Percentiles rank a stretch among this genome's conserved stretches.
These are phyloP conservation scores for Stegophylla sp. DNA, from an alignment of 2,888 invertebrate genomes.

Conservation along the genomic window DNA sequence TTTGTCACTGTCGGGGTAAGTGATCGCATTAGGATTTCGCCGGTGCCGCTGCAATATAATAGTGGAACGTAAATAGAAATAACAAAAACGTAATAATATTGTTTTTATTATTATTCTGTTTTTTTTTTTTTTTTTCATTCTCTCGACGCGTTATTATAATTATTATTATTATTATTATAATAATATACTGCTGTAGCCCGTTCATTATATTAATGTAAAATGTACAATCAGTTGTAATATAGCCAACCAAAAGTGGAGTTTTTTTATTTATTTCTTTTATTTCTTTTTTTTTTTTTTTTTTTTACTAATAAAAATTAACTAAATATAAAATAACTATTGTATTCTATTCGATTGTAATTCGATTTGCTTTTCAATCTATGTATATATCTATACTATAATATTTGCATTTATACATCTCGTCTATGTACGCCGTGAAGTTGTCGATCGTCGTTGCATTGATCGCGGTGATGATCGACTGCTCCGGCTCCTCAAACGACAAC, in stretches of 20 bases:
- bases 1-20: conserved; percentile 84
- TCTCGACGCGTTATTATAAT: background rate
- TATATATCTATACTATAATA: background rate
- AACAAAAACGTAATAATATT: background rate
- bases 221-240: conserved; percentile 46
- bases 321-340: background rate
- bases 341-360: background rate
- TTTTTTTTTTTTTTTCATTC: background rate
- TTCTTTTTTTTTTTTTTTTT: conserved; percentile 19
- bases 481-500: background rate
- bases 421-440: background rate
- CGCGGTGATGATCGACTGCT: no score
- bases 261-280: no score
- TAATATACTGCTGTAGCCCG: conserved; percentile 20
- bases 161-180: no score
- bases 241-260: conserved; percentile 37
- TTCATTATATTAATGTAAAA: conserved; percentile 9
- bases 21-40: conserved; percentile 58
- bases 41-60: background rate
- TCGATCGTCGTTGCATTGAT: background rate
- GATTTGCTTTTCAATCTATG: background rate
- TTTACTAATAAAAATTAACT: conserved; percentile 47
- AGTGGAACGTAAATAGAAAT: background rate
- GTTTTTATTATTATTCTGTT: background rate
- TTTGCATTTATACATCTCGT: background rate